Percentiles rank a stretch among this genome's conserved stretches.
These are phyloP conservation scores for Knipowitschia caucasica DNA, from an alignment of 2,797 vertebrate genomes.

Conservation along the genomic window DNA sequence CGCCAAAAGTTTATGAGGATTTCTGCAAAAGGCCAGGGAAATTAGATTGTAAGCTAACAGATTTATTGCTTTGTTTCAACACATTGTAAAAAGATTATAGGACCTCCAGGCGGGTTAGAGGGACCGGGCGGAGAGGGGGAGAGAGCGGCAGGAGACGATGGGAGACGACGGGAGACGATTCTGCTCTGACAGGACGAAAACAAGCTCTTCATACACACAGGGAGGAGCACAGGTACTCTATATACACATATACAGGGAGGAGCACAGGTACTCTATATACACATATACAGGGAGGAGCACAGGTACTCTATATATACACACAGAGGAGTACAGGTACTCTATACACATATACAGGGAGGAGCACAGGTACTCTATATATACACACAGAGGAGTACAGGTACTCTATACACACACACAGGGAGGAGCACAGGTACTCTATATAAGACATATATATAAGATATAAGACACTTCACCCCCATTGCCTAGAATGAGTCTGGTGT, in stretches of 20 bases:
- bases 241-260: too few relatives aligned
- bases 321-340: too few relatives aligned
- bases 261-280: too few relatives aligned
- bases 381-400: too few relatives aligned
- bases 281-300: too few relatives aligned
- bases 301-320: too few relatives aligned
- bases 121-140: constrained; percentile 43
- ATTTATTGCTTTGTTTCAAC: constrained; percentile 99
- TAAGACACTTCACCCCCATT: not conserved
- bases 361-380: too few relatives aligned
- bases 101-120: constrained; percentile 77
- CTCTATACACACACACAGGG: too few relatives aligned
- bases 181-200: constrained; percentile 67
- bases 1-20: constrained; percentile 96
- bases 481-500: not conserved
- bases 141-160: constrained; percentile 41
- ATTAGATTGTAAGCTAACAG: constrained; percentile 99
- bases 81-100: constrained; percentile 96
- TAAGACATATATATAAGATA: too few relatives aligned
- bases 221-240: too few relatives aligned
- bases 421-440: too few relatives aligned
- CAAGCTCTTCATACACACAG: constrained; percentile 65
- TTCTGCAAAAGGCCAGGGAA: constrained; percentile 99
- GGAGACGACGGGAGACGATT: constrained; percentile 48
- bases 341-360: too few relatives aligned